Conservation (phyloP, 2,113 vertebrate species). For the Rhinoptilus africanus region DNA sequence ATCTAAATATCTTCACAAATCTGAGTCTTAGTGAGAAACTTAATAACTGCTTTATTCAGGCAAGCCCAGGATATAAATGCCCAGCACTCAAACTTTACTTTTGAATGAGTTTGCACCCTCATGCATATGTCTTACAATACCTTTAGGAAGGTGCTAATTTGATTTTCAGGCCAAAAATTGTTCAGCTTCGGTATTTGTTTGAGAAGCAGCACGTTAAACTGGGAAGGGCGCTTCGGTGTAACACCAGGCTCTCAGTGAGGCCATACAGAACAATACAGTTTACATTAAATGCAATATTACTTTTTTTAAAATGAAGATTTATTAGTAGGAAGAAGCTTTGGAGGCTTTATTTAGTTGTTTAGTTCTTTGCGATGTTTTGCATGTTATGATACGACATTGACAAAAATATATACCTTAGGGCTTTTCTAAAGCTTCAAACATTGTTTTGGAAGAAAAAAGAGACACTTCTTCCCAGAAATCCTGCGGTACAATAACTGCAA, state of each 20-base stretch:
- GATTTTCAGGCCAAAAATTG: background rate
- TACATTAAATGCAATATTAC: background rate
- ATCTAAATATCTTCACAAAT: slow-evolving; percentile 54
- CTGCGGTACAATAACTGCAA: background rate
- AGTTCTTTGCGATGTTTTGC: background rate
- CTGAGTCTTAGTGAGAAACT: slow-evolving; percentile 10
- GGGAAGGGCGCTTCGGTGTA: background rate
- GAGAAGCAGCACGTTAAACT: background rate
- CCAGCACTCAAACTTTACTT: slow-evolving; percentile 1
- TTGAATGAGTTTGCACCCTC: slow-evolving; percentile 24
- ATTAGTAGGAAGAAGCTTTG: background rate
- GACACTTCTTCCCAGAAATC: slow-evolving; percentile 28
- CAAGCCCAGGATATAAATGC: background rate
- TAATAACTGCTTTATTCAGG: background rate
- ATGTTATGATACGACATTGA: background rate
- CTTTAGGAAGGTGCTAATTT: slow-evolving; percentile 12
- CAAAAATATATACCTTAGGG: background rate
- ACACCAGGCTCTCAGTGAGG: background rate
- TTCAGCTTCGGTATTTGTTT: background rate
- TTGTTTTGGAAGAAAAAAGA: background rate
- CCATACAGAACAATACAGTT: background rate
- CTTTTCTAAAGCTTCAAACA: background rate
- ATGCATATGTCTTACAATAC: background rate
- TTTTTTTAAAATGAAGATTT: background rate
- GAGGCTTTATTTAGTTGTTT: background rate